Evolutionary conservation across 1,140 invertebrate genomes (phyloP), one percentile per base, ranked within the genome.

Genomic region (Brachionus calyciflorus): DNA sequence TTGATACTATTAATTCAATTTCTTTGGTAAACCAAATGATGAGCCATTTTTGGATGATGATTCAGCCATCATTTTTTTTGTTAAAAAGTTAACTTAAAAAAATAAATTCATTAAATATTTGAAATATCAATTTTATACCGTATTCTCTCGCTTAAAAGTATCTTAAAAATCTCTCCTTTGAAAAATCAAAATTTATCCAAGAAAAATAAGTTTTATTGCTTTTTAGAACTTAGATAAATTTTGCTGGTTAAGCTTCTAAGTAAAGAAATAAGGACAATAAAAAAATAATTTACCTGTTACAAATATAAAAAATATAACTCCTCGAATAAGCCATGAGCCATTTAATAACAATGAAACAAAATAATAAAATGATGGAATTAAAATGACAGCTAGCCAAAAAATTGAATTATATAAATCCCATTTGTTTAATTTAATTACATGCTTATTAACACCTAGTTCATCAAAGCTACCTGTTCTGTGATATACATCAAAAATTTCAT

Each of bases 401-500:
- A 79, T 44, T 78, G 78, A 82, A 53, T 81, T 78, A 4, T 81
- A 24, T 17, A 84, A 57, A 73, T 84, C 83, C 63, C 79, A 78
- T 14, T 49, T 33, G 24, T 82, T 78, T 19, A 77, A 48, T 41
- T 80, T 81, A 33, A 82, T 49, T 10, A 78, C 57, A 30, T 41
- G 49, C 21, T 70, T 51, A n/a, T 69, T 75, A 21, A 76, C 77
- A 24, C 80, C 69, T n/a, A 73, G 40, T 41, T 37, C 81, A 24
- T 79, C 76, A 77, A 83, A 82, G n/a, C 78, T 68, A 51, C 81
- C 82, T 55, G 80, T 82, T 70, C 81, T 70, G 21, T 81, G 40
- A 79, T 81, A 84, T 28, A 79, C 57, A 21, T 83, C 81, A 68
- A 81, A 83, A 46, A 83, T 78, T 26, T 83, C 79, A 80, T 84